Conservation (phyloP, 1,140 invertebrate genomes). For the Hormaphis cornu region DNA sequence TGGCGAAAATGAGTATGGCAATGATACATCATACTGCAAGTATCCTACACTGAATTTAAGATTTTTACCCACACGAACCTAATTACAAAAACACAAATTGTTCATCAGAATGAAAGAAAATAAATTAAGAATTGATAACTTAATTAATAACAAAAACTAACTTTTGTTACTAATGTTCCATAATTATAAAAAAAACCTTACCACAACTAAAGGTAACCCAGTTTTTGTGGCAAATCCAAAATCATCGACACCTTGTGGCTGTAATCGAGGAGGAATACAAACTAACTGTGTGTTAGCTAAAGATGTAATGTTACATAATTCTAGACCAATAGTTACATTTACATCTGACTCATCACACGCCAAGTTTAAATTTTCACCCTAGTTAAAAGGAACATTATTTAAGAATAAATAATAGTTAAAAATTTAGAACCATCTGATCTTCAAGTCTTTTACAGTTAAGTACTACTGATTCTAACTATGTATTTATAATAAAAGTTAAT, state of each 20-base stretch:
- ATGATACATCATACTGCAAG: slow-evolving; percentile 78
- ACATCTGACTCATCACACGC: slow-evolving; percentile 89
- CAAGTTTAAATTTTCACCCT: slow-evolving; percentile 79
- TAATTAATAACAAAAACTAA: no score
- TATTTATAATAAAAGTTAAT: background rate
- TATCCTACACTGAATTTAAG: slow-evolving; percentile 78
- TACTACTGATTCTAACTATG: no score
- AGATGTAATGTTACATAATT: slow-evolving; percentile 85
- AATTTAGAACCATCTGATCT: no score
- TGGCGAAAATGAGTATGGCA: slow-evolving; percentile 71
- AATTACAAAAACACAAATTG: slow-evolving; percentile 6
- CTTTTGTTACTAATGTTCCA: no score
- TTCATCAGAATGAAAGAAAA: no score
- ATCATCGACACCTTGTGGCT: slow-evolving; percentile 80
- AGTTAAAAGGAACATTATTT: slow-evolving; percentile 33
- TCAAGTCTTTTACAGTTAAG: no score
- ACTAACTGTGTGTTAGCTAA: slow-evolving; percentile 77
- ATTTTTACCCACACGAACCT: slow-evolving; percentile 65
- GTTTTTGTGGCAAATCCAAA: slow-evolving; percentile 63
- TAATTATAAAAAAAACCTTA: slow-evolving; percentile 43
- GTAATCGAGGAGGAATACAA: slow-evolving; percentile 76
- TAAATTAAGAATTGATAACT: no score
- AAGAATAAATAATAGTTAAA: background rate
- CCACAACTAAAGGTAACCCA: slow-evolving; percentile 77
- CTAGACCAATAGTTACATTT: slow-evolving; percentile 79